These are phyloP conservation scores for Tenebrio molitor DNA, from an alignment of 1,140 invertebrate species.

Conservation along the genomic window DNA sequence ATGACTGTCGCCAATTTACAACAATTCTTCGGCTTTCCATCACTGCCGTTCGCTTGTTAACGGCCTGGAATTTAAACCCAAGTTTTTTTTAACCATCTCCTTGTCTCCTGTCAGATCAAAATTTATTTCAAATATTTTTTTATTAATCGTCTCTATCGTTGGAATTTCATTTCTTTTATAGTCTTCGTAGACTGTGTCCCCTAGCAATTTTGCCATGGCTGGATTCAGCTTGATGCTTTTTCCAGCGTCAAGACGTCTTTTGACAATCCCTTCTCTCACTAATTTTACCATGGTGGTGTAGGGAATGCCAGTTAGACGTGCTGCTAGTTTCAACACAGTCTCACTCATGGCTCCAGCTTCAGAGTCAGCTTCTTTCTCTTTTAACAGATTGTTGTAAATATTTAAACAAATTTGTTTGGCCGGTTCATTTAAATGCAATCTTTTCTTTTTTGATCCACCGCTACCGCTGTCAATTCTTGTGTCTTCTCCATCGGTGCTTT, in stretches of 20 bases:
- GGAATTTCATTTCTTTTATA: too few species aligned
- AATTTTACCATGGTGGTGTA: neutral
- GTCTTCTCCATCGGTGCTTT: too few species aligned
- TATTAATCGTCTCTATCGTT: neutral
- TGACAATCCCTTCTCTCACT: neutral
- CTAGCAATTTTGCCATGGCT: neutral
- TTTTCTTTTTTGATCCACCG: too few species aligned
- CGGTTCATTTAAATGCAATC: neutral
- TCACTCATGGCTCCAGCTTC: neutral
- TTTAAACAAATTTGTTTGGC: neutral
- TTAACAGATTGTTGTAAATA: too few species aligned
- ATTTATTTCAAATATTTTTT: neutral
- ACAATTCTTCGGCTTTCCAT: constrained; percentile 8
- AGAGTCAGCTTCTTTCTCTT: neutral
- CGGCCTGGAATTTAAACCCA: neutral
- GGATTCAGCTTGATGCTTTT: neutral
- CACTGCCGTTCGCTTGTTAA: neutral
- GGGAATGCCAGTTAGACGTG: neutral
- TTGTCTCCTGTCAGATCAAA: neutral
- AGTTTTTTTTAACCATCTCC: neutral
- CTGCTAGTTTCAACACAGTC: constrained; percentile 5
- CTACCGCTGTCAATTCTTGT: too few species aligned
- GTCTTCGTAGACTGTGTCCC: neutral
- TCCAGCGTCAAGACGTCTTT: neutral
- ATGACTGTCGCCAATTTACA: neutral